Evolutionary conservation across 92 coral and sea anemone genomes (phyloP), one percentile per base, ranked within the genome.

Genomic region (Palythoa heliodiscus): DNA sequence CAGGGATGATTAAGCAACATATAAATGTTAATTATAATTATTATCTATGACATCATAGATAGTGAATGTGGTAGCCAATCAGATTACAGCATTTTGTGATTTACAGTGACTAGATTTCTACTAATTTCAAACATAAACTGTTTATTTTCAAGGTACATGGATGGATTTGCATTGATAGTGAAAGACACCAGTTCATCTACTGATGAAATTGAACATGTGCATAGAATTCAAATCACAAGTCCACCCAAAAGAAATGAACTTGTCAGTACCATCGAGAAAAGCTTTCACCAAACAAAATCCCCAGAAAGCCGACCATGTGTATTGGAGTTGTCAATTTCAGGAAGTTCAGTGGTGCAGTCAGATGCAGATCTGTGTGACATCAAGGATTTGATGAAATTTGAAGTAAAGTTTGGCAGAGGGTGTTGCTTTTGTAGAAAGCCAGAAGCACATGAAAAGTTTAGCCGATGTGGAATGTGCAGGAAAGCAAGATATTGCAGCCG

Each of bases 401-500:
- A 77, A 67, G 82, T 77, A 29, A 54, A 58, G 70, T 77, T 77
- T 58, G 37, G 53, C 35, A 77, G 0, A 54, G 82, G 82, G 7
- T 77, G 82, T 19, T 77, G 82, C 69, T 9, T 38, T 23, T 77
- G 82, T 19, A 71, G 82, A 77, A 77, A 57, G 82, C 82, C 82
- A 58, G 82, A 77, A 77, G n/a, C 17, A 35, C 70, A 15, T 54
- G 70, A 77, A 39, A 77, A 58, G 82, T 77, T 77, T 12, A 77
- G 82, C 52, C 35, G 82, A 20, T 77, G 82, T 23, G 63, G 70
- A 19, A 77, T 29, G 70, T 77, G 82, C 70, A 77, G 57, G 29
- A 77, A 77, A 61, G 82, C 82, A 77, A 58, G 82, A 24, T 77
- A 77, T 77, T 77, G 82, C 69, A 77, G 82, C 25, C 82, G 82